Conservation (phyloP, 2,797 vertebrate species). For the Hafferia zeledoni region DNA sequence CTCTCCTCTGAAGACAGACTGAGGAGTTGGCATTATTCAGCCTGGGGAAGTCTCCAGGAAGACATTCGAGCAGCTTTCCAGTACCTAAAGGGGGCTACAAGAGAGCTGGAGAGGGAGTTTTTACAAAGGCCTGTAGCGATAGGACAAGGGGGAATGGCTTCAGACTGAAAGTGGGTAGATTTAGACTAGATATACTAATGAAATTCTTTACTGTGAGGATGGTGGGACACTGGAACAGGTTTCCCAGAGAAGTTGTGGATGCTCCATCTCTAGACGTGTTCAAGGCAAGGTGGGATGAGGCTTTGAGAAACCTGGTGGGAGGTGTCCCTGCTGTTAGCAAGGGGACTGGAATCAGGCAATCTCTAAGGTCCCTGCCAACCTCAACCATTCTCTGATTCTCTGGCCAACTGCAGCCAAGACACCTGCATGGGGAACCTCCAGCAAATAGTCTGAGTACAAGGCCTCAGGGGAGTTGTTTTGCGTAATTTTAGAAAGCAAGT, state of each 20-base stretch:
- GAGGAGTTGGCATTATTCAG: neutral
- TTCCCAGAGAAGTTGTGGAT: neutral
- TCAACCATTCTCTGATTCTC: neutral
- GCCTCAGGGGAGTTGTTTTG: neutral
- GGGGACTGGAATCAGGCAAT: neutral
- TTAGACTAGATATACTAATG: neutral
- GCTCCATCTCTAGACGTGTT: neutral
- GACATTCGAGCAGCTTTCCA: neutral
- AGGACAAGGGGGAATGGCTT: neutral
- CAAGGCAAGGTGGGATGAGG: neutral
- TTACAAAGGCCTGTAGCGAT: neutral
- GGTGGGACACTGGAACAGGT: neutral
- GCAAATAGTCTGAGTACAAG: neutral
- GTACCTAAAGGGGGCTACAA: neutral
- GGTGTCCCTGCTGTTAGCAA: neutral
- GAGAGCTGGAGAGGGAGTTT: neutral
- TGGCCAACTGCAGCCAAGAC: neutral
- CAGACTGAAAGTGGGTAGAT: neutral
- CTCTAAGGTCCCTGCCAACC: neutral
- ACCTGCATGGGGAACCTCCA: fast-evolving
- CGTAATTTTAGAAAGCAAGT: neutral
- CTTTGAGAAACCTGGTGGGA: neutral
- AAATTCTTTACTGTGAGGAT: neutral
- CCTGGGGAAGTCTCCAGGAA: neutral
- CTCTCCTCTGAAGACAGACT: neutral